Base-by-base conservation (phyloP, 1,140 invertebrate species). In the Diachasmimorpha longicaudata region DNA sequence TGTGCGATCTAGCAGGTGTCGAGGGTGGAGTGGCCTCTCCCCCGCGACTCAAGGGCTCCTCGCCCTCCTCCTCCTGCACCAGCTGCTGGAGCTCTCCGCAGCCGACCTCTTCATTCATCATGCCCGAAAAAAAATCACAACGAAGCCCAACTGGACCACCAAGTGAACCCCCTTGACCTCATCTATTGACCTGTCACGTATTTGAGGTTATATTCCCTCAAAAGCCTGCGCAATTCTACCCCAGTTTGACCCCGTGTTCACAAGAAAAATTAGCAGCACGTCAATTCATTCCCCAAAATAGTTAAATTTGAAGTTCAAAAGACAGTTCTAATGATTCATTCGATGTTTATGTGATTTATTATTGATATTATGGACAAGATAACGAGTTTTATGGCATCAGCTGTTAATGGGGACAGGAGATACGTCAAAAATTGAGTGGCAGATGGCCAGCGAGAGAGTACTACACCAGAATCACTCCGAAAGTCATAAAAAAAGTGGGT, bases 61-160 rank as follows among this genome's bases (percentile, higher is more conserved):
- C 86, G 0, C 80, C 79, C 76, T 88, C 86, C 31, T 89, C 87
- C 69, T 88, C 85, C 25, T 86, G 86, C 10, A 89, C 87, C n/a
- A 89, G 72, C 66, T 88, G 87, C 46, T 88, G 86, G 13, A 89
- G 58, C 76, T 89, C 87, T 16, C 84, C 82, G 39, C 82, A 85
- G 23, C 80, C 80, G 46, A 85, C 83, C 37, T 76, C 78, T 71
- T 88, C 87, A 42, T 81, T 84, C 86, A 88, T 88, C 46, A 55
- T 3, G n/a, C 36, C 25, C 4, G 52, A 55, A 23, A 48, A 71
- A 10, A 39, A 68, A 16, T 39, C 36, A 31, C 31, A 42, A 39
- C 14, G n/a, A 70, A 21, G 1, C 14, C 39, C 68, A 36, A 36
- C 10, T 44, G 31, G 14, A 19, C 11, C 39, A 4, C 36, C 14